Evolutionary conservation across 2,888 invertebrate species (phyloP).

Genomic region (Icerya purchasi): DNA sequence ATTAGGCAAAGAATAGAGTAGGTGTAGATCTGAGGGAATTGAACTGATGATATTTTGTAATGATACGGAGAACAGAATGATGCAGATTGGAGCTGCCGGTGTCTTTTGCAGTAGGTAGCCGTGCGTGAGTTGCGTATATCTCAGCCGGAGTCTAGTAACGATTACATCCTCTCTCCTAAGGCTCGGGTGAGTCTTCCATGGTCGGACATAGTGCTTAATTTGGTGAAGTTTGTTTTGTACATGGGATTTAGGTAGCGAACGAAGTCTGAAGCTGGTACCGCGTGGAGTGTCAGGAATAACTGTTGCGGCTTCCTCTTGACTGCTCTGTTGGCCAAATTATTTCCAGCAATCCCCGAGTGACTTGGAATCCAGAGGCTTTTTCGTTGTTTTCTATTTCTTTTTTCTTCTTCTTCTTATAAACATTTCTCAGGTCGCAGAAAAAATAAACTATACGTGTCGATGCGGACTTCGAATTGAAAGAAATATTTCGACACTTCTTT

Average conservation of each 20-base stretch:
- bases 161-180: background rate
- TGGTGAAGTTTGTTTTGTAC: background rate
- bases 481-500: no score
- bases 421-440: no score
- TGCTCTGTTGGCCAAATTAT: background rate
- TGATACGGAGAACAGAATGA: background rate
- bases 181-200: background rate
- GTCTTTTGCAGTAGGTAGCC: background rate
- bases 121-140: background rate
- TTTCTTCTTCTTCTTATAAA: no score
- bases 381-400: no score
- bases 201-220: background rate
- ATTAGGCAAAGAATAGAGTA: no score
- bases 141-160: background rate
- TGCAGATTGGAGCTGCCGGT: background rate
- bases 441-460: no score
- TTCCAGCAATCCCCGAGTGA: background rate
- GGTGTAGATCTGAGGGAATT: no score
- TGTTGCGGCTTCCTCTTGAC: background rate
- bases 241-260: background rate
- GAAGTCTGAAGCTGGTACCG: background rate
- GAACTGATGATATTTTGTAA: background rate
- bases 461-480: no score
- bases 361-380: no score
- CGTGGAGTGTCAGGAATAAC: background rate